These are phyloP conservation scores for Nephrocerus scutellatus DNA, from an alignment of 2,888 invertebrate genomes.

Conservation along the genomic window DNA sequence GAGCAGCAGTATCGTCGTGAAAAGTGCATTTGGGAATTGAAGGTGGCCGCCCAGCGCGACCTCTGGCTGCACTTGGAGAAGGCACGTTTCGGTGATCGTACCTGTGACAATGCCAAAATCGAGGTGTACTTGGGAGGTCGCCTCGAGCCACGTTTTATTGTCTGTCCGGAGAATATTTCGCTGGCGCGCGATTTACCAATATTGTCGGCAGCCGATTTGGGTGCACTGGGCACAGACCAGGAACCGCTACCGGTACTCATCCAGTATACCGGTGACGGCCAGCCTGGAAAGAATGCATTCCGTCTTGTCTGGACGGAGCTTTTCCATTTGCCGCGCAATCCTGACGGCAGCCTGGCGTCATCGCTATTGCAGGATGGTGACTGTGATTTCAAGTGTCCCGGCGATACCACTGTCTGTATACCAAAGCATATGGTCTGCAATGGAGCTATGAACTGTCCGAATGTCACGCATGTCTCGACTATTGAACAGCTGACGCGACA, in stretches of 20 bases:
- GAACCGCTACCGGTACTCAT: conserved; percentile 61
- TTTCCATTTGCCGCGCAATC: conserved; percentile 76
- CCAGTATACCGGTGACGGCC: conserved; percentile 67
- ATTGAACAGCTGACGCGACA: conserved; percentile 51
- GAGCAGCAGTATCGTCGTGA: conserved; percentile 49
- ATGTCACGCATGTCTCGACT: conserved; percentile 51
- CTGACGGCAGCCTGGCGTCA: conserved; percentile 71
- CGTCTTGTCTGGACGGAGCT: conserved; percentile 87
- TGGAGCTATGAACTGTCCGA: conserved; percentile 81
- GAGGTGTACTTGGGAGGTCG: conserved; percentile 71
- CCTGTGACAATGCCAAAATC: conserved; percentile 79
- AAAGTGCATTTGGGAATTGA: conserved; percentile 74
- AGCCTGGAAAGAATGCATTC: conserved; percentile 76
- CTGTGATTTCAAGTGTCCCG: conserved; percentile 86
- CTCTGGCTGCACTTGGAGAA: conserved; percentile 83
- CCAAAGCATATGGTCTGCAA: conserved; percentile 79
- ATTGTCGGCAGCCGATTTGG: conserved; percentile 69
- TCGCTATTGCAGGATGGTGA: conserved; percentile 60
- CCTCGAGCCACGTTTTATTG: conserved; percentile 67
- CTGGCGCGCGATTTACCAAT: conserved; percentile 73
- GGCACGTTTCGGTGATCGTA: conserved; percentile 74
- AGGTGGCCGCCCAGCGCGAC: conserved; percentile 75
- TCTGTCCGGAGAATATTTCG: conserved; percentile 82
- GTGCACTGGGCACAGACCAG: conserved; percentile 53
- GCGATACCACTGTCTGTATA: conserved; percentile 74